These are phyloP conservation scores for Rhinogobio ventralis DNA, from an alignment of 2,797 vertebrate species.

Conservation along the genomic window DNA sequence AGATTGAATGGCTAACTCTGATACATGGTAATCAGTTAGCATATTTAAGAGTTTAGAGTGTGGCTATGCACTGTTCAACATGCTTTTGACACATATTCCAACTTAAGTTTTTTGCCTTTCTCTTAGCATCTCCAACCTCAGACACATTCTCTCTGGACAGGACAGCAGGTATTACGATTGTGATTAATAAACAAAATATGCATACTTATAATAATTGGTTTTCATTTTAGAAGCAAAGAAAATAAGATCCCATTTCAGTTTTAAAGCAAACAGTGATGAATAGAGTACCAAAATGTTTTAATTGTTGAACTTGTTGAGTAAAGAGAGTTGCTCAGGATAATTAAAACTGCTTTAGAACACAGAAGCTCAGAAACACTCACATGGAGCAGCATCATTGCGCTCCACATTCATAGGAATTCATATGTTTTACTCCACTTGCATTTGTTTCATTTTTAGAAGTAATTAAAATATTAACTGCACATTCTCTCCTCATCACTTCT, in stretches of 20 bases:
- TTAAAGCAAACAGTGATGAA: background rate
- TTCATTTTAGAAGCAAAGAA: background rate
- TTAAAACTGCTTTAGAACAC: background rate
- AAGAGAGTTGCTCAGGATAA: background rate
- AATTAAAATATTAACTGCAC: background rate
- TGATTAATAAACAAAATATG: background rate
- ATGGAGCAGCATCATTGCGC: background rate
- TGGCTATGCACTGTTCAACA: background rate
- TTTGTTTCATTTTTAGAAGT: background rate
- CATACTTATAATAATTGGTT: background rate
- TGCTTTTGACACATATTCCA: background rate
- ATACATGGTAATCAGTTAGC: background rate
- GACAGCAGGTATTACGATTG: constrained; percentile 13
- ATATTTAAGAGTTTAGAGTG: background rate
- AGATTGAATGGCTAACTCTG: background rate
- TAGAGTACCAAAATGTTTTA: background rate
- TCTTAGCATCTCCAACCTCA: constrained; percentile 11
- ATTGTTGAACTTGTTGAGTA: background rate
- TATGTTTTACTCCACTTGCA: background rate
- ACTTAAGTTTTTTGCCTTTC: background rate
- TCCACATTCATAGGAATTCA: background rate
- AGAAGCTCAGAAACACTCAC: background rate
- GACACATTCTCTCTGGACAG: constrained; percentile 8
- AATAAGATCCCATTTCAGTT: background rate
- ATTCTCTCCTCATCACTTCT: background rate